Base-by-base conservation (phyloP, 2,888 invertebrate species). In the Brachypterus glaber region DNA sequence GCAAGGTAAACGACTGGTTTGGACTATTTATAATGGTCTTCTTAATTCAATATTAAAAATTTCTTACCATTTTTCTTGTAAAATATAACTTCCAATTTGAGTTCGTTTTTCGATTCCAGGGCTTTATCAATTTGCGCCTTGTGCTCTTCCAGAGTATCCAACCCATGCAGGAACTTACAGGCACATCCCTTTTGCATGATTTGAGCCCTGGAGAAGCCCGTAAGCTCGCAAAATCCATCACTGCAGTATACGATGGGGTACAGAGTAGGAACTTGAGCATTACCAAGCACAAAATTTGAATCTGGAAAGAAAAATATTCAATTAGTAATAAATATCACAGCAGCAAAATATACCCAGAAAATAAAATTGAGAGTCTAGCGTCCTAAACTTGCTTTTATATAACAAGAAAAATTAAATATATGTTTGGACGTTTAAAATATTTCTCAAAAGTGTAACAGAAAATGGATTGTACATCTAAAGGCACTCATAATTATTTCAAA, bases 151-250 rank as follows among this genome's bases (percentile, higher is more conserved):
- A 79, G 75, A 15, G 93, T 95, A 62, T 92, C 91, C 18, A 84
- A 79, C 2, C 95, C 95, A 63, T 90, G 88, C 13, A 91, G 79
- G 68, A 92, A 93, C 67, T 88, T 88, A 74, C 92, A 93, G 55
- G 91, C 89, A 70, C 92, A 92, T 48, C 88, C 87, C 65, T 91
- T 91, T 71, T 92, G 91, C 92, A 92, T 92, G 69, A 93, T 92
- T 73, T 92, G 90, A 48, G 91, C 92, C 57, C 92, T 76, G 51
- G 88, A 78, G 72, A 83, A 91, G 50, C 91, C 90, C 41, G 92
- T 91, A 74, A 93, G 80, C 74, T 92, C 92, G 68, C 90, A 90
- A 73, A 92, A 92, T 43, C 92, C 92, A 74, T 92, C 92, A 43
- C 90, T 91, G 72, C 92, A 92, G 72, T 92, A 92, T 57, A 92